Evolutionary conservation across 2,113 vertebrate genomes (phyloP), one percentile per base, ranked within the genome.

Genomic region (Eublepharis macularius): DNA sequence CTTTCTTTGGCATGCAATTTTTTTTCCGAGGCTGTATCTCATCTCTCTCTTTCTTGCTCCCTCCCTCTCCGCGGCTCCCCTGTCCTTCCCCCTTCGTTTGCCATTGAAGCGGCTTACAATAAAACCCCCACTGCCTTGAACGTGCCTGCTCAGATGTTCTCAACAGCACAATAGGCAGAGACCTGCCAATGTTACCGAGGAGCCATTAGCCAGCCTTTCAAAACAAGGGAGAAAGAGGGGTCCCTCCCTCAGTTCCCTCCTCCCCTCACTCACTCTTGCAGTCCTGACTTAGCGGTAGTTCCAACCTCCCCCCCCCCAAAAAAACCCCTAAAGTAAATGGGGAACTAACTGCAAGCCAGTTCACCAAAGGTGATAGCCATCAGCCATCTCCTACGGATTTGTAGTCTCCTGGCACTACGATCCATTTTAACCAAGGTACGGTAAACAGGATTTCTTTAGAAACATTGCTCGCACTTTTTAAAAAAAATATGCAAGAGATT

Each of bases 101-200:
- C 92, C 94, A 91, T 94, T 94, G 92, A 95, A 94, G 87, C 90
- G 87, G 92, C 51, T 87, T 90, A 94, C 93, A 92, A 92, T 94
- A 90, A 94, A 94, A 91, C 24, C 60, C 91, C 90, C 51, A 87
- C 88, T 88, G 51, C 87, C 92, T 88, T 79, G 81, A 85, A 90
- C 93, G 92, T 86, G 87, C 86, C 93, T 91, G 88, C 88, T 94
- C 72, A 75, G 89, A 73, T 89, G 89, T 92, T 94, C 90, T 88
- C 89, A 87, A 81, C 91, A 90, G 93, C 75, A 93, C 94, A 93
- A 93, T 90, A 89, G 92, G 90, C 92, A 92, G 88, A 92, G 92
- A 91, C 85, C 92, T 90, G 93, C 91, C 88, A 85, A 88, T 51
- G 92, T 86, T 65, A 26, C 54, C 60, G 60, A 60, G 57, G 6